phyloP scores from a whole-genome alignment of 2,888 invertebrate genomes.

The Athrips mouffetella region DNA sequence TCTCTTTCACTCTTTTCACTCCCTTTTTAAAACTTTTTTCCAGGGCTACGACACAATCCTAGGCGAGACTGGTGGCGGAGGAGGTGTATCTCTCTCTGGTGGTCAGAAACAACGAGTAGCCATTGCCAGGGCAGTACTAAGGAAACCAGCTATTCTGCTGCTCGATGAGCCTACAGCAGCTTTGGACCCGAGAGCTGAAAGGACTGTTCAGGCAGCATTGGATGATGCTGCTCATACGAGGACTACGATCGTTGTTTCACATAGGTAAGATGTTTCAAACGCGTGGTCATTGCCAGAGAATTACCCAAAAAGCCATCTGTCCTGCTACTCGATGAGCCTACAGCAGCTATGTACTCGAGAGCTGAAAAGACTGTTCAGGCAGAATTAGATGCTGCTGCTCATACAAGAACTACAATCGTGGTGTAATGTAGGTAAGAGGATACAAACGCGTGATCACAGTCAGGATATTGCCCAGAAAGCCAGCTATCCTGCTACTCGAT shows the following conservation, averaged over 20 bases:
- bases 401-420: constrained; percentile 85
- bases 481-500: constrained; percentile 84
- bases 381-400: constrained; percentile 83
- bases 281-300: not conserved
- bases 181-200: constrained; percentile 87
- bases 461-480: constrained; percentile 73
- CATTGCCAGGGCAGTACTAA: constrained; percentile 87
- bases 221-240: constrained; percentile 85
- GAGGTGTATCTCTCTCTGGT: constrained; percentile 87
- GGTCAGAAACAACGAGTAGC: constrained; percentile 92
- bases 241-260: constrained; percentile 86
- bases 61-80: constrained; percentile 80
- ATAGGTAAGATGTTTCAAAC: constrained; percentile 52
- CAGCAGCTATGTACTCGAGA: constrained; percentile 88
- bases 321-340: constrained; percentile 88
- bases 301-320: constrained; percentile 82
- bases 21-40: too few relatives aligned
- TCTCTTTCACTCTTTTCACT: too few relatives aligned
- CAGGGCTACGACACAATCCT: constrained; percentile 86
- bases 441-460: not conserved
- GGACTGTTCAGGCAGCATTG: constrained; percentile 76
- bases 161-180: constrained; percentile 92
- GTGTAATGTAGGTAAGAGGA: constrained; percentile 80
- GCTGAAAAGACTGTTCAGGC: constrained; percentile 82
- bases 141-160: constrained; percentile 83